A percentile compares a stretch with the other conserved stretches of the same genome.
phyloP scores from a whole-genome alignment of 2,888 invertebrate species.

The Drosophila austrosaltans region DNA sequence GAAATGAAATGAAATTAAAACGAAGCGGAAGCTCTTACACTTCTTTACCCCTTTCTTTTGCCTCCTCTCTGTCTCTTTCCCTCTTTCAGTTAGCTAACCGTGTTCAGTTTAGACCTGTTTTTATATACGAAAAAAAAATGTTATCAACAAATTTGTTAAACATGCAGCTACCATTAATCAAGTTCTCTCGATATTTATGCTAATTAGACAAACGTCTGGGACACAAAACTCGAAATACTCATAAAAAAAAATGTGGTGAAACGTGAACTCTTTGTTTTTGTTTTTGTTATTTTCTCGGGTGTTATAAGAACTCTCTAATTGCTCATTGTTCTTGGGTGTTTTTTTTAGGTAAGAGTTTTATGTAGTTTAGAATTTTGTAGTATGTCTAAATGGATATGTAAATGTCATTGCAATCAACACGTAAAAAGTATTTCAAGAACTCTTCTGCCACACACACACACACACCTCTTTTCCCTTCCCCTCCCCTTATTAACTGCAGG shows the following conservation, averaged over 20 bases:
- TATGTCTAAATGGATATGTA: constrained; percentile 2
- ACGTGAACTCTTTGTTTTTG: constrained; percentile 61
- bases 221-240: constrained; percentile 4
- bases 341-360: neutral
- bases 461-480: neutral
- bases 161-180: constrained; percentile 41
- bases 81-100: constrained; percentile 13
- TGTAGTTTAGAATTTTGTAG: neutral
- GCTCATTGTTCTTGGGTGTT: constrained; percentile 22
- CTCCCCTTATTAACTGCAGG: neutral
- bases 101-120: constrained; percentile 11
- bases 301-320: constrained; percentile 55
- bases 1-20: constrained; percentile 16
- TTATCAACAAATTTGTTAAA: constrained; percentile 47
- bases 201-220: constrained; percentile 52
- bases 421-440: constrained; percentile 18
- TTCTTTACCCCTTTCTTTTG: neutral
- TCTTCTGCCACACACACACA: neutral
- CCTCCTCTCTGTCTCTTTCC: neutral
- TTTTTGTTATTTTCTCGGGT: constrained; percentile 32
- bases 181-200: constrained; percentile 60
- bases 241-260: constrained; percentile 56
- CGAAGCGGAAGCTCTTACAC: constrained; percentile 12
- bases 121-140: constrained; percentile 26
- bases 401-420: constrained; percentile 14